phyloP scores from a whole-genome alignment of 2,113 vertebrate species.

The Hippocampus comes region DNA sequence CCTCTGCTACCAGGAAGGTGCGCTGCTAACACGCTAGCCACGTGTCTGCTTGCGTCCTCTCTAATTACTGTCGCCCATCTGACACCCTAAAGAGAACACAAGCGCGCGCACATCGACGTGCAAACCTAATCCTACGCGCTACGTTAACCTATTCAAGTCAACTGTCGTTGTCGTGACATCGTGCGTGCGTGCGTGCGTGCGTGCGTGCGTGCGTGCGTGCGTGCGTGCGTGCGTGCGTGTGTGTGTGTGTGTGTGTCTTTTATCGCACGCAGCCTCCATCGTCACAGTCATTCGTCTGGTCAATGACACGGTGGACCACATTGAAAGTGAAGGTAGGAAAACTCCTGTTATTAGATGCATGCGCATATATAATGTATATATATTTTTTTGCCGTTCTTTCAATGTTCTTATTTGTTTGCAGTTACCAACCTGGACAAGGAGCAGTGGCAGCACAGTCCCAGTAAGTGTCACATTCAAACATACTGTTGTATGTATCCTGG shows the following conservation, averaged over 20 bases:
- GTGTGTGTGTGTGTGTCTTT: neutral
- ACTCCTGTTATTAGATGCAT: neutral
- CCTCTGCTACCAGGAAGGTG: constrained; percentile 4
- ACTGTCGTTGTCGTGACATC: constrained; percentile 11
- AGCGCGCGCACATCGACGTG: constrained; percentile 7
- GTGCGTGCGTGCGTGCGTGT: neutral
- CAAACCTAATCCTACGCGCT: constrained; percentile 18
- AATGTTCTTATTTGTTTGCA: constrained; percentile 34
- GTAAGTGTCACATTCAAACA: constrained; percentile 54
- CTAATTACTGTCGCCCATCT: constrained; percentile 33
- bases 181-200: neutral
- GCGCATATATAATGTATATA: too few species aligned
- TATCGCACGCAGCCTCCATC: constrained; percentile 55
- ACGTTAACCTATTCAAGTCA: constrained; percentile 4
- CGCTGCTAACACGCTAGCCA: constrained; percentile 28
- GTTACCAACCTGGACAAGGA: constrained; percentile 67
- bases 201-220: too few species aligned
- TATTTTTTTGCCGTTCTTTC: too few species aligned
- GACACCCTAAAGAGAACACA: neutral
- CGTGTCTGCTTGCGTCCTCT: constrained; percentile 18
- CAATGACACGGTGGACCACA: constrained; percentile 64
- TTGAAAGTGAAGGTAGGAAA: constrained; percentile 67
- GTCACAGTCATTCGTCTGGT: constrained; percentile 70
- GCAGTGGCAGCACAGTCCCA: constrained; percentile 50
- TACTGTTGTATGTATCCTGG: neutral